Percentiles rank a stretch among this genome's conserved stretches.
Conservation (phyloP, 2,888 invertebrate genomes). For the Xestobium rufovillosum region DNA sequence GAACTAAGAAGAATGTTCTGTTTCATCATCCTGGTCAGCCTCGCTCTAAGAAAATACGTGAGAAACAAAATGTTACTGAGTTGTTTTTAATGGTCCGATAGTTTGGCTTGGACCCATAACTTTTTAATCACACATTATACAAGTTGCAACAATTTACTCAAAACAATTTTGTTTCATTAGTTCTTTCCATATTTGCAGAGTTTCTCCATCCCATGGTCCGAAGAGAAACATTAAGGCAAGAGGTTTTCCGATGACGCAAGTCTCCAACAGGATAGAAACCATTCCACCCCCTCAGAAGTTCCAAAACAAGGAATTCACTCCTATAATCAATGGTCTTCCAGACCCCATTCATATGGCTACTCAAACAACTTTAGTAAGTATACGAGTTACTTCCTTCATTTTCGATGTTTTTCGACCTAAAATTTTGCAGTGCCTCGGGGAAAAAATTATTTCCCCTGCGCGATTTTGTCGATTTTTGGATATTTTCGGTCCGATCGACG, state of each 20-base stretch:
- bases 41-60: background rate
- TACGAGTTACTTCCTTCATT: no score
- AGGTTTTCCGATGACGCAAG: conserved; percentile 36
- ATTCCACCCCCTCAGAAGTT: conserved; percentile 43
- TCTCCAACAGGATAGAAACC: conserved; percentile 33
- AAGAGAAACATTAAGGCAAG: conserved; percentile 47
- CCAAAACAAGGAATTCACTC: conserved; percentile 32
- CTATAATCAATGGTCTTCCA: conserved; percentile 30
- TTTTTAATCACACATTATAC: background rate
- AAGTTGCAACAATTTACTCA: no score
- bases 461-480: no score
- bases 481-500: no score
- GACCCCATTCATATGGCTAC: conserved; percentile 58
- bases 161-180: no score
- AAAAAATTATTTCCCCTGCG: no score
- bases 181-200: conserved; percentile 45
- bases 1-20: conserved; percentile 5
- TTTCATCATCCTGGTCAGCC: background rate
- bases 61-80: background rate
- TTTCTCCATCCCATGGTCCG: conserved; percentile 62
- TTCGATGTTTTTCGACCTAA: no score
- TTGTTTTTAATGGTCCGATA: background rate
- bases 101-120: background rate
- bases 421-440: no score
- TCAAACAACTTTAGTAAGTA: conserved; percentile 72